These are phyloP conservation scores for Sarcophaga caerulescens DNA, from an alignment of 2,888 invertebrate genomes.

Conservation along the genomic window DNA sequence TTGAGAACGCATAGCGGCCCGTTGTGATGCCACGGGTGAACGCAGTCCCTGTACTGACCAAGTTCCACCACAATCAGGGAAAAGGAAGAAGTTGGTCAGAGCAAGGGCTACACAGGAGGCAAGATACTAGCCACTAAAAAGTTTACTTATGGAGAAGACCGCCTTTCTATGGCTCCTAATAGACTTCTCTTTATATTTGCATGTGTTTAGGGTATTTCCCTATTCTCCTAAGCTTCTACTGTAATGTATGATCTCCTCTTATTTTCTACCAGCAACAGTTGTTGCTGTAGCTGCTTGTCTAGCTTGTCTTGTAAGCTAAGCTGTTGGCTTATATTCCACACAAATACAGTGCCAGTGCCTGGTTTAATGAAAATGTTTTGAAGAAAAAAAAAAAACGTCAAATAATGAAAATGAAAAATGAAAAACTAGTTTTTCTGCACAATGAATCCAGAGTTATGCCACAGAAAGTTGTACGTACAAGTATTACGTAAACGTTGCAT, in stretches of 20 bases:
- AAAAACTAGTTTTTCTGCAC: slow-evolving; percentile 61
- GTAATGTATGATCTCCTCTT: not conserved
- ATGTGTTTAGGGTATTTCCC: too few relatives aligned
- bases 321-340: slow-evolving; percentile 49
- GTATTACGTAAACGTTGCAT: slow-evolving; percentile 55
- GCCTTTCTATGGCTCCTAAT: too few relatives aligned
- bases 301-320: slow-evolving; percentile 29
- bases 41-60: too few relatives aligned
- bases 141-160: too few relatives aligned
- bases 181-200: too few relatives aligned
- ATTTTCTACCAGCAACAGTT: not conserved
- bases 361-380: slow-evolving; percentile 13
- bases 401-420: not conserved
- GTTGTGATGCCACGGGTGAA: too few relatives aligned
- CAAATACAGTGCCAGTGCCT: not conserved
- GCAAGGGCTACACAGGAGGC: too few relatives aligned
- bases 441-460: slow-evolving; percentile 63
- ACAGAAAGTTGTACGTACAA: slow-evolving; percentile 7
- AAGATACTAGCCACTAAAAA: too few relatives aligned
- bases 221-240: not conserved
- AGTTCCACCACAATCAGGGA: too few relatives aligned
- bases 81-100: too few relatives aligned
- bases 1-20: too few relatives aligned
- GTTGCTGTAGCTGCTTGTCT: not conserved
- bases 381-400: slow-evolving; percentile 11